Evolutionary conservation across 2,797 vertebrate genomes (phyloP).

Genomic region (Bovichtus variegatus): DNA sequence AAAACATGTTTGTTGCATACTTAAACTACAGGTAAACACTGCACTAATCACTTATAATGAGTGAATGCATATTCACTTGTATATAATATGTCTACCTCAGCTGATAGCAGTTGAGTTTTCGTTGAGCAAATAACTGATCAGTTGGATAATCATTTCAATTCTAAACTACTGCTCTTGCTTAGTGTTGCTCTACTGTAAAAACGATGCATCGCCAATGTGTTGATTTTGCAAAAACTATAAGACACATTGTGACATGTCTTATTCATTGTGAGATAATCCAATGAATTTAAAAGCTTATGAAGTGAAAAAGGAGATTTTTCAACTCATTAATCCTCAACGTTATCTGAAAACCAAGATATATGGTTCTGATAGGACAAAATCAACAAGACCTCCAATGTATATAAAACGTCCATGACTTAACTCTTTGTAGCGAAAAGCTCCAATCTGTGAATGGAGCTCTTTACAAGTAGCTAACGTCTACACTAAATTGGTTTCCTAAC

Average conservation of each 20-base stretch:
- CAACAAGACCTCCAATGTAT: neutral
- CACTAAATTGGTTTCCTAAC: constrained; percentile 55
- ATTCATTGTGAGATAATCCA: neutral
- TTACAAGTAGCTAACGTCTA: constrained; percentile 17
- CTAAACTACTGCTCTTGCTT: neutral
- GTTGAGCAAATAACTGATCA: neutral
- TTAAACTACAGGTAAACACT: constrained; percentile 36
- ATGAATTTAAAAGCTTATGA: neutral
- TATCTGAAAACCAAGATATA: constrained; percentile 14
- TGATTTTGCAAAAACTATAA: constrained; percentile 6
- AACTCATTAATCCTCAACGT: constrained; percentile 5
- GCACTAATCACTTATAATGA: constrained; percentile 25
- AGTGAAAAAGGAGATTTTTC: neutral
- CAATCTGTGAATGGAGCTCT: constrained; percentile 21
- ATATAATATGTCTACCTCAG: neutral
- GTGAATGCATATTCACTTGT: neutral
- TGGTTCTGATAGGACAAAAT: neutral
- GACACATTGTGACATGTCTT: neutral
- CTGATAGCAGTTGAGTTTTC: neutral
- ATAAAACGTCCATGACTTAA: constrained; percentile 11
- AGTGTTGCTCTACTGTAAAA: neutral
- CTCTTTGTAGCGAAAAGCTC: neutral
- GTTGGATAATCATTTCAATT: neutral
- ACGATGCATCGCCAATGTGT: neutral
- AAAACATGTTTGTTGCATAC: constrained; percentile 54